These are phyloP conservation scores for Hirudinaria manillensis DNA, from an alignment of 2,888 invertebrate genomes.

Conservation along the genomic window DNA sequence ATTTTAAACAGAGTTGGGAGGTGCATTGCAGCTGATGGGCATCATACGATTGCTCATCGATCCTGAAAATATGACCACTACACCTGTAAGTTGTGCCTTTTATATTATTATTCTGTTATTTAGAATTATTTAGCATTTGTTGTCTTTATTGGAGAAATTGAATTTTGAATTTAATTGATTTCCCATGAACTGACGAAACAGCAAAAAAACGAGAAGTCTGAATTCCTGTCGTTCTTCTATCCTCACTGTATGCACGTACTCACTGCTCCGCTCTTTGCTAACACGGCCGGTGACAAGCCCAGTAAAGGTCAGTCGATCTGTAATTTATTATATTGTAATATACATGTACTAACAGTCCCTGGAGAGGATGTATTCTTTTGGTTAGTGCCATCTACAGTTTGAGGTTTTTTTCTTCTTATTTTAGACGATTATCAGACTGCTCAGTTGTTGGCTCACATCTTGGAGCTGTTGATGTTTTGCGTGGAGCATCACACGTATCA, in stretches of 20 bases:
- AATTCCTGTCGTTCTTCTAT: constrained; percentile 96
- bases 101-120: background rate
- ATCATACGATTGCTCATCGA: constrained; percentile 85
- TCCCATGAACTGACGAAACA: constrained; percentile 32
- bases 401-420: too few species aligned
- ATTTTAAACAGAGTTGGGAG: constrained; percentile 70
- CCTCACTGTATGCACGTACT: constrained; percentile 93
- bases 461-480: constrained; percentile 93
- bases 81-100: constrained; percentile 47
- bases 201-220: constrained; percentile 86
- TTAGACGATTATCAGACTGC: constrained; percentile 90
- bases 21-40: constrained; percentile 92
- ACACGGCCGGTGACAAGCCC: constrained; percentile 82
- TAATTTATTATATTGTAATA: background rate
- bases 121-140: background rate
- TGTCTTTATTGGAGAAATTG: background rate
- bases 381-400: background rate
- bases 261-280: constrained; percentile 88
- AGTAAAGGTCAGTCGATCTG: constrained; percentile 63
- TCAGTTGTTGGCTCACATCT: constrained; percentile 83
- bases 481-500: constrained; percentile 98
- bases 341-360: background rate
- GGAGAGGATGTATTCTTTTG: background rate
- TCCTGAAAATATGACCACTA: constrained; percentile 92
- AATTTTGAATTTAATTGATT: background rate